Evolutionary conservation across 2,113 vertebrate species (phyloP).

Genomic region (Mirounga angustirostris): DNA sequence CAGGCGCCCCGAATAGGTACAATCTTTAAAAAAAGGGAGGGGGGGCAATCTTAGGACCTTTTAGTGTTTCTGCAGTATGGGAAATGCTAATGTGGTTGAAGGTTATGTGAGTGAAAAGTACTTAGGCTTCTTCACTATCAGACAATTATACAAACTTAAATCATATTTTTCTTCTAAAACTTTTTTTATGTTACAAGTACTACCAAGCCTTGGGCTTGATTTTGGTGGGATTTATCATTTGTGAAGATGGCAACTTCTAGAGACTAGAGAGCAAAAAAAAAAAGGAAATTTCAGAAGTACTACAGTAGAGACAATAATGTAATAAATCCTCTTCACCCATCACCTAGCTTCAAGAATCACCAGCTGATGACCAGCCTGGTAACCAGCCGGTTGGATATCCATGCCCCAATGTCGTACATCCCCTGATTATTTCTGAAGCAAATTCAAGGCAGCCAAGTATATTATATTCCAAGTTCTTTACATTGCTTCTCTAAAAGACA

Average conservation of each 20-base stretch:
- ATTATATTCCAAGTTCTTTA: neutral
- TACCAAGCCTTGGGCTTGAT: neutral
- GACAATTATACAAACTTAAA: neutral
- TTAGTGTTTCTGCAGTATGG: neutral
- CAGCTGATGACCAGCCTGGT: neutral
- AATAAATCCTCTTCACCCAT: neutral
- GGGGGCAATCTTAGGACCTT: neutral
- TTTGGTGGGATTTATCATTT: conserved; percentile 3
- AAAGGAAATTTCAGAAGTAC: neutral
- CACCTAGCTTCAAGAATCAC: neutral
- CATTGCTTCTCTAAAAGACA: neutral
- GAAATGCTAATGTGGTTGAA: neutral
- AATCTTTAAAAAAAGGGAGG: no score
- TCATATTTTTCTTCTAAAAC: neutral
- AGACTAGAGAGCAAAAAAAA: neutral
- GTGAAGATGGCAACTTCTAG: neutral
- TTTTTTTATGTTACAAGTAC: neutral
- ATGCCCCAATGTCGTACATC: neutral
- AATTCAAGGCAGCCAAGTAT: neutral
- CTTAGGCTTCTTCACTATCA: neutral
- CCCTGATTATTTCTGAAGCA: neutral
- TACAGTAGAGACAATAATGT: neutral
- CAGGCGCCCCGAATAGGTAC: no score
- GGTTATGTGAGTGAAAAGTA: neutral
- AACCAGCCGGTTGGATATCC: neutral